phyloP scores from a whole-genome alignment of 2,888 invertebrate species.

The Meteorus colon region DNA sequence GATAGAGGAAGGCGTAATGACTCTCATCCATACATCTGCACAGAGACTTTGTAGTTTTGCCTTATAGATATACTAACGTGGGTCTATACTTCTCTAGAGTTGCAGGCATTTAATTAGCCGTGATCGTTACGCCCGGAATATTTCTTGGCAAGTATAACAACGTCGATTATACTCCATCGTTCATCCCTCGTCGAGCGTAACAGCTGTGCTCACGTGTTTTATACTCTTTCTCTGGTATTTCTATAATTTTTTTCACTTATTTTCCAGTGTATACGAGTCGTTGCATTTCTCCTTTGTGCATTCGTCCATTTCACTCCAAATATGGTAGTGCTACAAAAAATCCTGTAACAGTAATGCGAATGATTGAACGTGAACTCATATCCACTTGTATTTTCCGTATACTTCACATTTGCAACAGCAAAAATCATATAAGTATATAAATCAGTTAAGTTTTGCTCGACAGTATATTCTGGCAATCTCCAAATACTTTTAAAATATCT shows the following conservation, averaged over 20 bases:
- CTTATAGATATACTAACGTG: conserved; percentile 15
- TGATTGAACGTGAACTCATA: conserved; percentile 23
- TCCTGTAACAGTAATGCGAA: conserved; percentile 36
- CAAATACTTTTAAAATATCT: conserved; percentile 24
- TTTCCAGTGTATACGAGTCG: conserved; percentile 21
- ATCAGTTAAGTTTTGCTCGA: conserved; percentile 17
- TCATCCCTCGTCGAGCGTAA: conserved; percentile 43
- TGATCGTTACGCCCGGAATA: conserved; percentile 39
- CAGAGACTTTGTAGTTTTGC: conserved; percentile 7
- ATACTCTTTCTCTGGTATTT: conserved; percentile 4
- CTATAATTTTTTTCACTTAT: background rate
- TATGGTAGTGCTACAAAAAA: conserved; percentile 38
- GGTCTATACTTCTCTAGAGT: background rate
- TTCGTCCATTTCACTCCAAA: conserved; percentile 33
- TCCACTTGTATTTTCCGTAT: conserved; percentile 19
- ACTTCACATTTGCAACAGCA: background rate
- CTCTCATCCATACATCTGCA: background rate
- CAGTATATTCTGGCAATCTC: background rate
- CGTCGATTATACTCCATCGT: conserved; percentile 45
- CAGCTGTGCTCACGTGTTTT: conserved; percentile 16
- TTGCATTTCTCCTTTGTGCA: conserved; percentile 22
- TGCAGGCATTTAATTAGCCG: conserved; percentile 41
- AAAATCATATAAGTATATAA: conserved; percentile 6
- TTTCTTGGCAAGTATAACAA: conserved; percentile 35
- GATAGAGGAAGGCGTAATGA: background rate